Conservation (phyloP, 2,888 invertebrate species). For the Matsumyia berberina region DNA sequence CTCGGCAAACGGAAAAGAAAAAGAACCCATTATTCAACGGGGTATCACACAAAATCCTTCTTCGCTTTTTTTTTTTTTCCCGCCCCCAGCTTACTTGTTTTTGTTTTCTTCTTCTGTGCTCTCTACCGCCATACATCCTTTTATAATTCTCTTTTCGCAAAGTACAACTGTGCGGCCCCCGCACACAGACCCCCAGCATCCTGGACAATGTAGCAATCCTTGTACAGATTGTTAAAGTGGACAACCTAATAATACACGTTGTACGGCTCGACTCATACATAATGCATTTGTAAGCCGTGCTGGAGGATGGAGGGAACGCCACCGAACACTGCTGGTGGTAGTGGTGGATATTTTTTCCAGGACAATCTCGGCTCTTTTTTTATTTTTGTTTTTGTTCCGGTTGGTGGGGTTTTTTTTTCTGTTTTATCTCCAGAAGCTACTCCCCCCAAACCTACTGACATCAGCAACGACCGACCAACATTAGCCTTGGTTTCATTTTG, state of each 20-base stretch:
- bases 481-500: slow-evolving; percentile 75
- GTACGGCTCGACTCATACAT: slow-evolving; percentile 75
- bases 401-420: slow-evolving; percentile 32
- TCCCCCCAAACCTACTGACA: slow-evolving; percentile 31
- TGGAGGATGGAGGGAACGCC: slow-evolving; percentile 35
- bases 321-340: slow-evolving; percentile 27
- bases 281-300: slow-evolving; percentile 75
- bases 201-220: slow-evolving; percentile 73
- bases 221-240: slow-evolving; percentile 77
- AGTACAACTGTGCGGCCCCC: slow-evolving; percentile 37
- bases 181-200: slow-evolving; percentile 32
- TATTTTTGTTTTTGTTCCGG: slow-evolving; percentile 61
- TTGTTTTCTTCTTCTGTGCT: slow-evolving; percentile 61
- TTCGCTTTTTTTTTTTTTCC: slow-evolving; percentile 24
- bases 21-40: slow-evolving; percentile 74
- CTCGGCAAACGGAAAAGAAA: slow-evolving; percentile 53
- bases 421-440: slow-evolving; percentile 23
- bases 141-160: slow-evolving; percentile 75
- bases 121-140: slow-evolving; percentile 68
- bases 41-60: slow-evolving; percentile 76
- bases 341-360: slow-evolving; percentile 56
- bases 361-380: slow-evolving; percentile 47
- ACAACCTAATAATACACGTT: slow-evolving; percentile 77
- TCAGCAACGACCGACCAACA: slow-evolving; percentile 71
- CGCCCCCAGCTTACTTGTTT: slow-evolving; percentile 62